phyloP scores from a whole-genome alignment of 2,888 invertebrate species.

The Caenorhabditis zanzibari region DNA sequence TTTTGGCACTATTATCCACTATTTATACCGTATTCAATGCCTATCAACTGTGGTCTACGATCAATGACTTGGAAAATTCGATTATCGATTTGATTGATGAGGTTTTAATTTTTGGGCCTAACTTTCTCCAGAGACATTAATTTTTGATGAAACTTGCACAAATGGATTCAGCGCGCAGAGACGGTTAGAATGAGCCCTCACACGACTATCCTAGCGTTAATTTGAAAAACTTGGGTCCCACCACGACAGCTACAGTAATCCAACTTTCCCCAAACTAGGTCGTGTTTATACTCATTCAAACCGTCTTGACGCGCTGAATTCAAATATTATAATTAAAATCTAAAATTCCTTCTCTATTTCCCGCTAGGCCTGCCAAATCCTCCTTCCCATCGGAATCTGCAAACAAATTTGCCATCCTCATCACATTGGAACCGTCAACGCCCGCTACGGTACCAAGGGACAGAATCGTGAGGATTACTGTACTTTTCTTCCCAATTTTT shows the following conservation, averaged over 20 bases:
- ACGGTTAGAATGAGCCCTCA: no score
- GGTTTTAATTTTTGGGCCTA: no score
- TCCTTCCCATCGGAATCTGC: conserved; percentile 45
- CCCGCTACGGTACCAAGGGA: conserved; percentile 31
- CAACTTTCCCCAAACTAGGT: neutral
- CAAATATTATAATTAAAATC: neutral
- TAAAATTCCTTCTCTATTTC: neutral
- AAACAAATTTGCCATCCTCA: conserved; percentile 54
- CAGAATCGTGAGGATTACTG: conserved; percentile 26
- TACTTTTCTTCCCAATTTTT: neutral
- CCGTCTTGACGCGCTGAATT: neutral
- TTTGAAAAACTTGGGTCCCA: no score
- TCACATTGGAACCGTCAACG: conserved; percentile 41
- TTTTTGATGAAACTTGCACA: neutral
- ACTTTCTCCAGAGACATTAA: no score
- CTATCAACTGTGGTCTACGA: conserved; percentile 40
- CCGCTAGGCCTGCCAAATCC: conserved; percentile 49
- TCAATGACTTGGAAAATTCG: conserved; percentile 42
- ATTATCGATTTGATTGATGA: conserved; percentile 52
- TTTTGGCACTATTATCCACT: conserved; percentile 32
- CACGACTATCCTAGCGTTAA: no score
- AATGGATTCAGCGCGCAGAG: neutral
- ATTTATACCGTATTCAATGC: conserved; percentile 44
- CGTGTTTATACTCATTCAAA: neutral
- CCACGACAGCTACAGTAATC: neutral